Evolutionary conservation across 2,888 invertebrate genomes (phyloP).

Genomic region (Adelphocoris suturalis): DNA sequence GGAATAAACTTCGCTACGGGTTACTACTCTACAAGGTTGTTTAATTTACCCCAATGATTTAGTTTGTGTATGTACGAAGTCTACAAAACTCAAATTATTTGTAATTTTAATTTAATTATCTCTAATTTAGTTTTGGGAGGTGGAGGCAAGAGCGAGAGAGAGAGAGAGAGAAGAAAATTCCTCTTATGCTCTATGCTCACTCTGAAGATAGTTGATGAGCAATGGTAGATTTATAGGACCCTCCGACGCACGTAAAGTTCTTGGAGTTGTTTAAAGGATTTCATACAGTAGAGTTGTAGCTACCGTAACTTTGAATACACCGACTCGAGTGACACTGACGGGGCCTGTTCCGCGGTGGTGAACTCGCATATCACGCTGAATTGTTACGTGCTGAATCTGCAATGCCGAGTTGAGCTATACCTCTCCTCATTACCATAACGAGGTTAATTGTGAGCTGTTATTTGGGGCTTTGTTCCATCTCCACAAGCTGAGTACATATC

Average conservation of each 20-base stretch:
- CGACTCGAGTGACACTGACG: background rate
- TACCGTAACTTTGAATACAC: background rate
- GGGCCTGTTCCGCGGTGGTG: background rate
- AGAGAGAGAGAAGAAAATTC: no score
- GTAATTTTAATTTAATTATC: no score
- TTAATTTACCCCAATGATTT: no score
- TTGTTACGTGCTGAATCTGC: slow-evolving; percentile 36
- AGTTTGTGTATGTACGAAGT: no score
- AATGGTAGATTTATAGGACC: no score
- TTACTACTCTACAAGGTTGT: no score
- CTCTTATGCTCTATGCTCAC: no score
- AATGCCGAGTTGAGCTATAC: background rate
- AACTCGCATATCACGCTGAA: background rate
- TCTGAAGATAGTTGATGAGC: no score
- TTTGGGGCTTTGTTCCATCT: background rate
- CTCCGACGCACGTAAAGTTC: background rate
- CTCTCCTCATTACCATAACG: slow-evolving; percentile 32
- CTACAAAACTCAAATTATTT: no score
- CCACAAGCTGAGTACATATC: background rate
- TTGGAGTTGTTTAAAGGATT: background rate
- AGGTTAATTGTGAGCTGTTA: slow-evolving; percentile 29
- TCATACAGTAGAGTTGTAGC: background rate
- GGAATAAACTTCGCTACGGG: no score
- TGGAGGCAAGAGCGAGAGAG: no score
- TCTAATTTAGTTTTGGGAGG: no score